Conservation (phyloP, 2,888 invertebrate species). For the Cephus sareptanus region DNA sequence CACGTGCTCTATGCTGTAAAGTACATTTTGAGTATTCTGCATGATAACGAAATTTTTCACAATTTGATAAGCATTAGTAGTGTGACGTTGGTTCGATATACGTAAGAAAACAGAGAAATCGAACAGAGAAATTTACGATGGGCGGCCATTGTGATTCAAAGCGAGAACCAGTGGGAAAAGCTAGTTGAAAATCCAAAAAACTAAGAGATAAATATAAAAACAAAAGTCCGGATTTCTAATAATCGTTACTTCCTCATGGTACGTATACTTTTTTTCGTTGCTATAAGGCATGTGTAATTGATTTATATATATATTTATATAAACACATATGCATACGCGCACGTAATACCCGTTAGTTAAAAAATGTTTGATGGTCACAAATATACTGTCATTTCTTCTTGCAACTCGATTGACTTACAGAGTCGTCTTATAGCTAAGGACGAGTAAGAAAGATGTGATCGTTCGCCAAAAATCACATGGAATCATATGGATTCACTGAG, state of each 20-base stretch:
- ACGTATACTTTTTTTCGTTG: neutral
- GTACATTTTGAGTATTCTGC: neutral
- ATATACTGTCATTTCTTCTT: neutral
- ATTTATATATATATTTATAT: neutral
- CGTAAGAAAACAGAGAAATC: neutral
- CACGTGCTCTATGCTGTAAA: neutral
- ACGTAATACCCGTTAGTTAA: neutral
- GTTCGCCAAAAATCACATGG: neutral
- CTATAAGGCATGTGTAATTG: neutral
- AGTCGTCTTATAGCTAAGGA: neutral
- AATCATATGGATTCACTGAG: neutral
- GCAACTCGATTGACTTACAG: neutral
- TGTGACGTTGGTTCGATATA: neutral
- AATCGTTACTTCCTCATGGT: neutral
- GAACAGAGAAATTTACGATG: neutral
- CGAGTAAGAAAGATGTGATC: neutral
- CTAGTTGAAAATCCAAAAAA: neutral
- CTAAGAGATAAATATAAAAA: neutral
- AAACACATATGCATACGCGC: neutral
- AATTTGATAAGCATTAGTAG: neutral
- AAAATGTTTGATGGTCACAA: neutral
- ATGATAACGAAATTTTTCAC: neutral
- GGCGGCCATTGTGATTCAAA: neutral
- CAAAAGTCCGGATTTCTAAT: neutral
- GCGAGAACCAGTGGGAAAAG: neutral